Conservation (phyloP, 2,888 invertebrate genomes). For the Congeria kusceri region DNA sequence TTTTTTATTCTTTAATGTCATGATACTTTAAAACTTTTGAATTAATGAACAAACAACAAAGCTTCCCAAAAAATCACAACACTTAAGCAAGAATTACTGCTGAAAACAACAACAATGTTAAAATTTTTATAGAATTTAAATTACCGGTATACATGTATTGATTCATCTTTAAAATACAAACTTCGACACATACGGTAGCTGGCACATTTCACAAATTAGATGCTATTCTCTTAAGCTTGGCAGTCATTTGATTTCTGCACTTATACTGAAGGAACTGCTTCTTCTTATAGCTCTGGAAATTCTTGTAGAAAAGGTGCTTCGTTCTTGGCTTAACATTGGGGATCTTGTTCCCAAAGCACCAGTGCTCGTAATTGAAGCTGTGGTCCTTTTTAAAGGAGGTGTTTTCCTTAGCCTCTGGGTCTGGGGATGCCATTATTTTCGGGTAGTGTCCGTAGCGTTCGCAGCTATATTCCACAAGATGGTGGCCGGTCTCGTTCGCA, state of each 20-base stretch:
- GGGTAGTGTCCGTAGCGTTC: conserved; percentile 91
- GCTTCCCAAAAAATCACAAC: too few relatives aligned
- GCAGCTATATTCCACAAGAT: conserved; percentile 94
- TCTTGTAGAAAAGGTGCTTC: conserved; percentile 45
- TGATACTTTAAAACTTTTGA: too few relatives aligned
- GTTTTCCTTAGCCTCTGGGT: conserved; percentile 72
- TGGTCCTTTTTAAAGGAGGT: conserved; percentile 88
- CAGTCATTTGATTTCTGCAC: conserved; percentile 66
- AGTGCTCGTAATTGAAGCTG: conserved; percentile 85
- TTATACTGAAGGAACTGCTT: conserved; percentile 40
- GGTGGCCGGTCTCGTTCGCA: conserved; percentile 94
- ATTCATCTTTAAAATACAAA: too few relatives aligned
- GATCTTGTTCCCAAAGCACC: conserved; percentile 80
- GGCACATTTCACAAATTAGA: too few relatives aligned
- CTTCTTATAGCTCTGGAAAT: conserved; percentile 46
- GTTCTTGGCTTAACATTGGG: conserved; percentile 47
- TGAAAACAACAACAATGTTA: too few relatives aligned
- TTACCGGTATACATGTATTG: too few relatives aligned
- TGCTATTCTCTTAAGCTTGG: conserved; percentile 58
- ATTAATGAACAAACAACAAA: too few relatives aligned
- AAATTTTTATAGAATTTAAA: too few relatives aligned
- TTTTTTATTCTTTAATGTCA: too few relatives aligned
- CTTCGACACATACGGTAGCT: too few relatives aligned
- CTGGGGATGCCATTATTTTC: conserved; percentile 93
- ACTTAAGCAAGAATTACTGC: too few relatives aligned